Evolutionary conservation across 2,888 invertebrate genomes (phyloP).

Genomic region (Tholera decimalis): DNA sequence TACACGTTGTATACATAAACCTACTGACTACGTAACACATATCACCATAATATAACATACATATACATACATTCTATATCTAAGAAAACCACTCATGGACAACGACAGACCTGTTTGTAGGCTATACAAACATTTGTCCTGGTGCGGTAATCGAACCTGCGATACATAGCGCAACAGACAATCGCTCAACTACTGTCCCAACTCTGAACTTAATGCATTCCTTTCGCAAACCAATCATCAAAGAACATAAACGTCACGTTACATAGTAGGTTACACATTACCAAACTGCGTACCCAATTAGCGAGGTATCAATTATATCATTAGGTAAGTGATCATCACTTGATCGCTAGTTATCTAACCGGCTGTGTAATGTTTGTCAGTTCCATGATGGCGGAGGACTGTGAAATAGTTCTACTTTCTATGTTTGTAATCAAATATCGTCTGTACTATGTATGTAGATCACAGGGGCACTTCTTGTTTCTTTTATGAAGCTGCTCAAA

Average conservation of each 20-base stretch:
- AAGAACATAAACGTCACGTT: constrained; percentile 8
- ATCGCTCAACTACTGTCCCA: no score
- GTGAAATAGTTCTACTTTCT: constrained; percentile 42
- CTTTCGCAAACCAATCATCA: neutral
- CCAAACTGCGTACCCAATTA: constrained; percentile 28
- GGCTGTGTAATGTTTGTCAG: constrained; percentile 50
- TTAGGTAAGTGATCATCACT: constrained; percentile 50
- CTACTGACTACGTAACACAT: no score
- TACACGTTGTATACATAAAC: no score
- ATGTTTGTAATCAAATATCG: neutral
- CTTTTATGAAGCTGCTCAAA: no score
- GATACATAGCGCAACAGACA: no score
- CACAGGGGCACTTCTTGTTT: neutral
- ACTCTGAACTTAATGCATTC: neutral
- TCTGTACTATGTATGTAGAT: neutral
- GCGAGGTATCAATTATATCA: constrained; percentile 39
- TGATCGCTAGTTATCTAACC: constrained; percentile 48
- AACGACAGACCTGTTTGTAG: no score
- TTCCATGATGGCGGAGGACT: constrained; percentile 12
- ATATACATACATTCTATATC: no score
- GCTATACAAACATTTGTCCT: no score
- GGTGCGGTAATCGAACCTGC: no score
- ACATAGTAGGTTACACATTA: constrained; percentile 24
- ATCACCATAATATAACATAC: no score
- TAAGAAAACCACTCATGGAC: no score